Evolutionary conservation across 1,140 invertebrate species (phyloP), one percentile per base, ranked within the genome.

Genomic region (Euwallacea fornicatus): DNA sequence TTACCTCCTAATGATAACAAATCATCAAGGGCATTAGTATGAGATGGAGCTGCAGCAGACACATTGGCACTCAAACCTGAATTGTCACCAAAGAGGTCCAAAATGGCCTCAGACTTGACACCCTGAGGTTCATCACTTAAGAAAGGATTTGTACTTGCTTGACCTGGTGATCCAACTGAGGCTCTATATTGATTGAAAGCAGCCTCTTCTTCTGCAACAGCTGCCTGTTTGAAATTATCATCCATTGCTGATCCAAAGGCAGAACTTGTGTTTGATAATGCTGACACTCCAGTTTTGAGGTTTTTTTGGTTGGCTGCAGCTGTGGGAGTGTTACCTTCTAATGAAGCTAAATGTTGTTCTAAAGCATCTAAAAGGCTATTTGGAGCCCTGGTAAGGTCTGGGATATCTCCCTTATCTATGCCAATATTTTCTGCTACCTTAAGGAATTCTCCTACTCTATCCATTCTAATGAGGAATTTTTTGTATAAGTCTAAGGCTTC

Each of bases 401-500:
- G 98, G 83, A 99, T 99, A 79, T 99, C 97, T 54, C 97, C 97
- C 84, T 98, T 98, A 83, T 99, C 97, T 81, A 99, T 98, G 42
- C 98, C 98, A 75, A 98, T 96, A 83, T 96, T 97, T 89, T 97
- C 86, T 54, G 93, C 94, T 64, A 96, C 96, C 88, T 98, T 98
- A 7, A 99, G 85, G 83, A 99, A 99, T 87, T 99, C 97, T 56
- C 94, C 95, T 54, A 99, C 97, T 83, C 96, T 90, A 84, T 99
- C 98, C 95, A 99, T 99, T 78, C 98, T 88, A 76, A 98, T 97
- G 58, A 99, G 88, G 84, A 99, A 99, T 83, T 98, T 98, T 85
- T 99, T 99, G 83, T 99, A 99, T 73, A 98, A 89, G 82, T 99
- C 98, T 79, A 99, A 87, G 71, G 96, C 97, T 82, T 99, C 98